phyloP scores from a whole-genome alignment of 2,797 vertebrate genomes.

The Macropus fuliginosus region DNA sequence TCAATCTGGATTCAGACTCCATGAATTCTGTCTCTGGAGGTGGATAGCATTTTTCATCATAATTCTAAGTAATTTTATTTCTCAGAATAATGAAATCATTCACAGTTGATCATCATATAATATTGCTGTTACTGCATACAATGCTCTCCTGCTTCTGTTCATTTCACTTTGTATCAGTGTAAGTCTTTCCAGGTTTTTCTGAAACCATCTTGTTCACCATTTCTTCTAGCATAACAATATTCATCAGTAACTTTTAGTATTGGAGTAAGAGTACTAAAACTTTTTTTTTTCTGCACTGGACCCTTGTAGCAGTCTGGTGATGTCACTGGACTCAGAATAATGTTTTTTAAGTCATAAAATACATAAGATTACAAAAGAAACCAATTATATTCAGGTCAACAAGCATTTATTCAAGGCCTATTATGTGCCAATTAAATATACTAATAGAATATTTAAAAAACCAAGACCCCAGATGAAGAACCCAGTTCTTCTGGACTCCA shows the following conservation, averaged over 20 bases:
- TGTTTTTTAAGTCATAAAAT: neutral
- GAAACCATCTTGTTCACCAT: neutral
- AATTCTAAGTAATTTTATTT: neutral
- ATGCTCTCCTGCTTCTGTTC: neutral
- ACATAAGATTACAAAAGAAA: neutral
- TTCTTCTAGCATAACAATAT: neutral
- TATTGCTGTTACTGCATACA: neutral
- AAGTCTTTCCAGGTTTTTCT: neutral
- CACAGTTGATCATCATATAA: neutral
- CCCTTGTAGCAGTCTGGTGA: neutral
- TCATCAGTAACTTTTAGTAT: neutral
- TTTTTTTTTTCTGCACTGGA: neutral
- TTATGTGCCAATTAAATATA: neutral
- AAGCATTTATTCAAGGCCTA: neutral
- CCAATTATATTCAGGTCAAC: neutral
- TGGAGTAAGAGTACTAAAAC: neutral
- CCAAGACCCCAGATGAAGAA: neutral
- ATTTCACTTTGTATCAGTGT: neutral
- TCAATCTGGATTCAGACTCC: neutral
- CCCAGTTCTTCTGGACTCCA: neutral
- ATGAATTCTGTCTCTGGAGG: neutral
- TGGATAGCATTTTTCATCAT: neutral
- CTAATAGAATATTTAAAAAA: neutral
- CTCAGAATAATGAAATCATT: neutral
- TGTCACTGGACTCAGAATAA: neutral